Percentiles rank a stretch among this genome's conserved stretches.
Conservation (phyloP, 2,888 invertebrate genomes). For the Metallyticus violacea region DNA sequence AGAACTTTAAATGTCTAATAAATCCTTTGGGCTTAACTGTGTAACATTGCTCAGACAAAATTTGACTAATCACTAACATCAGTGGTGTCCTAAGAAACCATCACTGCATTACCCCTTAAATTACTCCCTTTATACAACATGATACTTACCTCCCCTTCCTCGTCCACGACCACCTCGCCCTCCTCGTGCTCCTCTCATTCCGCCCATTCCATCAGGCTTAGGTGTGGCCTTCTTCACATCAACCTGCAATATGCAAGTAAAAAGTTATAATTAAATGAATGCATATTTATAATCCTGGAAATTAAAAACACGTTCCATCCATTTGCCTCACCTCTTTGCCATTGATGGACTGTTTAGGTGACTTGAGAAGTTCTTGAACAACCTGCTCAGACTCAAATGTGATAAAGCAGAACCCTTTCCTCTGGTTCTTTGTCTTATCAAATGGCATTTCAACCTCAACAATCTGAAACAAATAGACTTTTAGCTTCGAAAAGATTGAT, state of each 20-base stretch:
- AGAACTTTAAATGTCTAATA: not conserved
- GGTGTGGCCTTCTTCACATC: constrained; percentile 95
- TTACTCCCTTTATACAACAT: constrained; percentile 53
- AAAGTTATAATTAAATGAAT: not conserved
- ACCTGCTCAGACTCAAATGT: constrained; percentile 95
- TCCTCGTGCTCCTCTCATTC: constrained; percentile 62
- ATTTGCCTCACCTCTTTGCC: constrained; percentile 84
- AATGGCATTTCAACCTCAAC: constrained; percentile 96
- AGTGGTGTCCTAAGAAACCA: constrained; percentile 24
- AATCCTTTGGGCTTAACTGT: not conserved
- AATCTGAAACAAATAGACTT: constrained; percentile 62
- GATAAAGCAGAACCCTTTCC: constrained; percentile 96
- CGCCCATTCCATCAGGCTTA: constrained; percentile 73
- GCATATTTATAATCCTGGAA: not conserved
- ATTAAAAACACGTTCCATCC: not conserved
- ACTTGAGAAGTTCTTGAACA: constrained; percentile 86
- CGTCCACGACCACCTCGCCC: constrained; percentile 56
- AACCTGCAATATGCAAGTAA: constrained; percentile 56
- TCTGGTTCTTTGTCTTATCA: constrained; percentile 94
- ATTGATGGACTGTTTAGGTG: constrained; percentile 88
- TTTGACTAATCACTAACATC: not conserved
- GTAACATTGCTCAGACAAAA: not conserved
- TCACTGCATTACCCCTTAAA: constrained; percentile 34
- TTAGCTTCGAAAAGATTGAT: too few relatives aligned
- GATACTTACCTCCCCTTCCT: constrained; percentile 65